Conservation (phyloP, 2,888 invertebrate species). For the Bhutanitis thaidina region DNA sequence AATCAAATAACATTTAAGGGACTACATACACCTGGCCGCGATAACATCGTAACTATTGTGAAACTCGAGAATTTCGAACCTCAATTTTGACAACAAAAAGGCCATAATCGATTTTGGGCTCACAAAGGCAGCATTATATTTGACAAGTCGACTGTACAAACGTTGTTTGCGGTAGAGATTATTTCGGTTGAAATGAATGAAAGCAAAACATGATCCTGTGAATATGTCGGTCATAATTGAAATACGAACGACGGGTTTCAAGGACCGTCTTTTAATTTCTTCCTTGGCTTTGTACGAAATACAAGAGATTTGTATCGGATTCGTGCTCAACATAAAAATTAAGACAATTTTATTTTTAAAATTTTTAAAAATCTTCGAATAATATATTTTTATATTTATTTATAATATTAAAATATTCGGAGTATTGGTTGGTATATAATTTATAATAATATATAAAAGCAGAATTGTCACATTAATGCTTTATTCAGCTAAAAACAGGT, state of each 20-base stretch:
- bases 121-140: constrained; percentile 74
- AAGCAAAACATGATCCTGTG: constrained; percentile 75
- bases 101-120: constrained; percentile 75
- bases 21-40: constrained; percentile 63
- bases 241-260: constrained; percentile 60
- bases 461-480: too few species aligned
- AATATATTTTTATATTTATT: too few species aligned
- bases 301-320: constrained; percentile 5
- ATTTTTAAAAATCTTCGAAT: constrained; percentile 21
- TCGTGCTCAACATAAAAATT: neutral
- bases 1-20: constrained; percentile 73
- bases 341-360: neutral
- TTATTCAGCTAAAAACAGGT: too few species aligned
- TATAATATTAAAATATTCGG: too few species aligned
- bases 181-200: constrained; percentile 78
- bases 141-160: constrained; percentile 75
- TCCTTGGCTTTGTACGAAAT: constrained; percentile 20
- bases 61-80: constrained; percentile 73
- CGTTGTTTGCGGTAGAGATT: constrained; percentile 78
- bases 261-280: constrained; percentile 55
- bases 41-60: constrained; percentile 77
- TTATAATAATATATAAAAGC: too few species aligned
- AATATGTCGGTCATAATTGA: constrained; percentile 72
- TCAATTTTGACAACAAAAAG: constrained; percentile 80
- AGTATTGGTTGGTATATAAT: too few species aligned